Conservation (phyloP, 2,113 vertebrate genomes). For the Muscicapa adusta region DNA sequence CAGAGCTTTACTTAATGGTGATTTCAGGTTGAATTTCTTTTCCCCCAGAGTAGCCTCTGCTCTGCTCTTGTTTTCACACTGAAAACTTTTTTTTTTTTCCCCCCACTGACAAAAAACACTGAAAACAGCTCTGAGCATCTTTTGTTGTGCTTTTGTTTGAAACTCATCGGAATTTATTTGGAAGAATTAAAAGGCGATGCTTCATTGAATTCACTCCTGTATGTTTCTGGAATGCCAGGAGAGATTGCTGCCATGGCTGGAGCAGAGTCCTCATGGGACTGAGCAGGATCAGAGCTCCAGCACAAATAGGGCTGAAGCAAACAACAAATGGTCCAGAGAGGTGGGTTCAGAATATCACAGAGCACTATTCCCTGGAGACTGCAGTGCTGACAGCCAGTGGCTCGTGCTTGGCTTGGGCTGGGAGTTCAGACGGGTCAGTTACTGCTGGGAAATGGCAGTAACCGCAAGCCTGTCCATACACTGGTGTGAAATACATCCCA, state of each 20-base stretch:
- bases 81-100: no score
- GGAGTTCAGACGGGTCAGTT: background rate
- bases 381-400: rapidly evolving
- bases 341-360: background rate
- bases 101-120: background rate
- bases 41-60: no score
- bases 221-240: rapidly evolving
- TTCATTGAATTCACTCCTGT: background rate
- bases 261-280: background rate
- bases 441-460: background rate
- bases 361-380: background rate
- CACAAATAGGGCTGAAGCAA: background rate
- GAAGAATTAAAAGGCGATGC: background rate
- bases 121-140: background rate
- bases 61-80: background rate
- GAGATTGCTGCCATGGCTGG: rapidly evolving
- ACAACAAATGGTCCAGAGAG: background rate
- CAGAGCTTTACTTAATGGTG: background rate
- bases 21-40: background rate
- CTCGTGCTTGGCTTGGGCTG: background rate
- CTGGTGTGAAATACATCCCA: background rate
- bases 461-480: background rate
- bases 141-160: background rate
- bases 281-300: background rate
- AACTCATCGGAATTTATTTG: background rate